Evolutionary conservation across 2,888 invertebrate species (phyloP).

Genomic region (Macrosoma leucophasiata): DNA sequence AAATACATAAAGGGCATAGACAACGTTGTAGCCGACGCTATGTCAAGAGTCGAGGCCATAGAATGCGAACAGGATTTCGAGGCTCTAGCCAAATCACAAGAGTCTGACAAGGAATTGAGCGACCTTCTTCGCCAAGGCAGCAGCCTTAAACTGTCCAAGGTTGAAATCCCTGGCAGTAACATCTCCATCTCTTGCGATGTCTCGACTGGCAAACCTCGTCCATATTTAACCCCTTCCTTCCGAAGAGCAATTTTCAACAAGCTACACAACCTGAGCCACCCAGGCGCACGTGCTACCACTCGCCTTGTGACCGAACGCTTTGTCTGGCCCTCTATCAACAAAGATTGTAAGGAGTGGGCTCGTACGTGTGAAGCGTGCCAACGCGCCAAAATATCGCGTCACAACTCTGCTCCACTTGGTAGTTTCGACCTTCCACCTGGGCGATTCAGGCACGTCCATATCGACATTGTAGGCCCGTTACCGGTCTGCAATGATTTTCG

Average conservation of each 20-base stretch:
- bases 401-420: background rate
- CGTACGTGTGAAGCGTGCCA: background rate
- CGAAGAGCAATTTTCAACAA: conserved; percentile 14
- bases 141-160: too few relatives aligned
- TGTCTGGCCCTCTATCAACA: conserved; percentile 1
- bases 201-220: conserved; percentile 20
- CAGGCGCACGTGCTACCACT: too few relatives aligned
- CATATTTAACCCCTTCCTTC: conserved; percentile 15
- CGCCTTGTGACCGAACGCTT: background rate
- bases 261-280: conserved; percentile 22
- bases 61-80: too few relatives aligned
- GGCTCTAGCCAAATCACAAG: too few relatives aligned
- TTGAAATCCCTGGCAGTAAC: too few relatives aligned
- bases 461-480: conserved; percentile 3
- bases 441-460: conserved; percentile 6
- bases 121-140: too few relatives aligned
- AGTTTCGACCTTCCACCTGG: background rate
- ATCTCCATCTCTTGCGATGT: too few relatives aligned
- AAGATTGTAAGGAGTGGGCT: conserved; percentile 4
- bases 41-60: too few relatives aligned
- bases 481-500: conserved; percentile 1
- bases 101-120: too few relatives aligned
- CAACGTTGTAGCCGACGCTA: conserved; percentile 27
- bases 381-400: conserved; percentile 1
- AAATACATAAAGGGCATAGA: conserved; percentile 20